Base-by-base conservation (phyloP, 2,113 vertebrate genomes). In the Leptodactylus fuscus region DNA sequence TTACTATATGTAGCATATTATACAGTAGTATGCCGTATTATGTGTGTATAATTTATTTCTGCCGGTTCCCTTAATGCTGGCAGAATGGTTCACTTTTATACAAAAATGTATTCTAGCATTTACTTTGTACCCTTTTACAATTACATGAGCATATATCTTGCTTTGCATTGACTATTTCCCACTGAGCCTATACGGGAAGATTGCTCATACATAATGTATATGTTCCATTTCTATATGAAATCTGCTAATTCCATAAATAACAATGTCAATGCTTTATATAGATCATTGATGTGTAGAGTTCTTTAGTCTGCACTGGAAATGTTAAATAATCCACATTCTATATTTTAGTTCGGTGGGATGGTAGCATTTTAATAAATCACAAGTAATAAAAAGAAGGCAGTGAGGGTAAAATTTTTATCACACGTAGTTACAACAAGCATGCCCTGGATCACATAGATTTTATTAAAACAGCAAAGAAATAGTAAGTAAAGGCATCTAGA, bases 171-270 rank as follows among this genome's bases (percentile, higher is more conserved):
- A 41, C 32, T 41, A 60, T 79, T 58, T 79, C 51, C 76, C 20
- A 58, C 76, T 79, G 76, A 79, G 34, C 49, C 76, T 79, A 60
- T 79, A 79, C 22, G 10, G 75, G 51, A 60, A 60, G 34, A 41
- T 79, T 58, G 76, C 18, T 79, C 76, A 79, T 79, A 16, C 76
- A 79, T 79, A 58, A 58, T 79, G 49, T 60, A 79, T 79, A 38
- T 29, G 38, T 79, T 36, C 36, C 51, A 55, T 79, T 79, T 79
- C 32, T 79, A 38, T 24, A 60, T 27, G 15, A 58, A 58, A 58
- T 58, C 13, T 79, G 51, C 32, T 58, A 58, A 79, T 79, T 58
- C 49, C 76, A 79, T 58, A 79, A 79, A 58, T 79, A 79, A 58
- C 76, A 55, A 53, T 58, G 76, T 58, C 49, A 24, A 55, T 41